Conservation (phyloP, 2,888 invertebrate genomes). For the Andrena marginata region DNA sequence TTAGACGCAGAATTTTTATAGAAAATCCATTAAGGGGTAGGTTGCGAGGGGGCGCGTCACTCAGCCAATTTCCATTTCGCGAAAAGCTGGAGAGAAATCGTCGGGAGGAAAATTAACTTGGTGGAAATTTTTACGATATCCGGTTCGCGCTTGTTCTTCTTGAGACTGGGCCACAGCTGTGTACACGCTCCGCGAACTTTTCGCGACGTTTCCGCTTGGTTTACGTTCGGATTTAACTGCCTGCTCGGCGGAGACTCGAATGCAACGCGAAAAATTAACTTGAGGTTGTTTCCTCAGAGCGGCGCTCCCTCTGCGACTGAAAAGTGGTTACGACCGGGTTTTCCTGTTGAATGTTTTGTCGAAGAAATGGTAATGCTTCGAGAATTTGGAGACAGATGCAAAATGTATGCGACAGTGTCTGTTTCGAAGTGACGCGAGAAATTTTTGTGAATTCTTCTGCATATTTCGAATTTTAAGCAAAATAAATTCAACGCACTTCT, state of each 20-base stretch:
- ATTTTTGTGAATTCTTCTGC: neutral
- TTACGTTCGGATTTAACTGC: slow-evolving; percentile 34
- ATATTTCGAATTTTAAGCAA: neutral
- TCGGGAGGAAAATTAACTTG: slow-evolving; percentile 30
- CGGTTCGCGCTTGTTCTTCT: slow-evolving; percentile 36
- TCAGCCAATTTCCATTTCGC: slow-evolving; percentile 47
- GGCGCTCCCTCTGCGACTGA: neutral
- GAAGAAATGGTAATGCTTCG: neutral
- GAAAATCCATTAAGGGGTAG: slow-evolving; percentile 65
- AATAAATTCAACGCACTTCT: neutral
- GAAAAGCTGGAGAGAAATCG: slow-evolving; percentile 2
- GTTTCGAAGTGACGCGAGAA: neutral
- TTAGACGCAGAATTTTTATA: slow-evolving; percentile 69
- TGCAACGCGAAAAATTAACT: slow-evolving; percentile 8
- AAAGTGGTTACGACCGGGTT: neutral
- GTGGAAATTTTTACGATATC: slow-evolving; percentile 57
- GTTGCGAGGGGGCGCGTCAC: slow-evolving; percentile 33
- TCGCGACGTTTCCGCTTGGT: slow-evolving; percentile 40
- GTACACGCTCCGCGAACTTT: slow-evolving; percentile 36
- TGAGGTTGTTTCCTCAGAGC: neutral
- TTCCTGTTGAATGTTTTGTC: neutral
- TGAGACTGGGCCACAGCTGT: neutral
- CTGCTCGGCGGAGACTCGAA: neutral
- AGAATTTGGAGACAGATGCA: neutral
- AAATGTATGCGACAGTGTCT: neutral